These are phyloP conservation scores for Melanotaenia duboulayi DNA, from an alignment of 2,113 vertebrate species.

Conservation along the genomic window DNA sequence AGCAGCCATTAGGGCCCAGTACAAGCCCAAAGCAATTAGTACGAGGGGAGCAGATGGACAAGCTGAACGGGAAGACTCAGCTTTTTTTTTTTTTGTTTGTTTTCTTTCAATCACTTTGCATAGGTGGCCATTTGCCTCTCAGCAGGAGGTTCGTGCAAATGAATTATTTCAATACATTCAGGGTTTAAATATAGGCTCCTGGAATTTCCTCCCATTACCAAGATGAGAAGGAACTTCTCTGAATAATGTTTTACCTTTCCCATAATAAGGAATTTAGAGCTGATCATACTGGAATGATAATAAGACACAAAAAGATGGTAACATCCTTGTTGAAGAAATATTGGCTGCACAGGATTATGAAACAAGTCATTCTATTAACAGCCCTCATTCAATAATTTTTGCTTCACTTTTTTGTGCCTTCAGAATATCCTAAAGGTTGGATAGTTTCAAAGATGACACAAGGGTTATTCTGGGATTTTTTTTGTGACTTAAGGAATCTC, in stretches of 20 bases:
- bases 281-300: neutral
- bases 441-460: neutral
- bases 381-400: too few relatives aligned
- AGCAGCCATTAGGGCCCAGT: conserved; percentile 22
- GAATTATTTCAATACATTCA: conserved; percentile 9
- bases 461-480: neutral
- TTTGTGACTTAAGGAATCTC: neutral
- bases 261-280: neutral
- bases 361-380: too few relatives aligned
- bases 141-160: conserved; percentile 20
- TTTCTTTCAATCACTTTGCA: too few relatives aligned
- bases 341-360: too few relatives aligned
- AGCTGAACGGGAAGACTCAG: too few relatives aligned
- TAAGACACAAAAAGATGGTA: too few relatives aligned
- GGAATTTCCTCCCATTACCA: conserved; percentile 21
- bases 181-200: conserved; percentile 15
- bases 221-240: neutral
- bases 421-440: neutral
- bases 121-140: too few relatives aligned
- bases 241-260: neutral
- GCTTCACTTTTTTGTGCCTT: neutral
- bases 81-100: too few relatives aligned
- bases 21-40: neutral
- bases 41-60: too few relatives aligned
- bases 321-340: too few relatives aligned